Conservation (phyloP, 1,140 invertebrate genomes). For the Neodiprion fabricii region DNA sequence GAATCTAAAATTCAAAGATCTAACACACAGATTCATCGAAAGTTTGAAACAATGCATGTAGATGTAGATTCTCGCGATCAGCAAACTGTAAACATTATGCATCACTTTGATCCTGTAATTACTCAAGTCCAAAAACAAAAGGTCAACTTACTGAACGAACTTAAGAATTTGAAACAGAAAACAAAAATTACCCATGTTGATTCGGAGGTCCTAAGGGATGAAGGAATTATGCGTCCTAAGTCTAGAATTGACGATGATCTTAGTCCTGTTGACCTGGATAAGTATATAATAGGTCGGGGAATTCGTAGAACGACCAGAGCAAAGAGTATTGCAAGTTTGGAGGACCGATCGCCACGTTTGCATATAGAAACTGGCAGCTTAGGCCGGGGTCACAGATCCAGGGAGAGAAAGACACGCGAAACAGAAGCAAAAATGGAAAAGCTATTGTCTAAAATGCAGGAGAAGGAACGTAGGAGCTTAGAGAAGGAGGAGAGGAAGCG, state of each 20-base stretch:
- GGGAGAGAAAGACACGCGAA: slow-evolving; percentile 41
- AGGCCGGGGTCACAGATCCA: slow-evolving; percentile 42
- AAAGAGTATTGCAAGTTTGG: slow-evolving; percentile 52
- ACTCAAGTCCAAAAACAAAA: slow-evolving; percentile 59
- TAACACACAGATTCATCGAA: slow-evolving; percentile 53
- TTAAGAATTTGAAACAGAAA: slow-evolving; percentile 56
- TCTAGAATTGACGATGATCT: slow-evolving; percentile 57
- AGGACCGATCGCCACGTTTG: slow-evolving; percentile 41
- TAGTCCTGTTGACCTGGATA: slow-evolving; percentile 47
- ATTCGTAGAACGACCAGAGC: slow-evolving; percentile 42
- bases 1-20: slow-evolving; percentile 55
- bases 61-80: slow-evolving; percentile 40
- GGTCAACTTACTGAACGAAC: slow-evolving; percentile 52
- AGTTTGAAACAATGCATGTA: slow-evolving; percentile 46
- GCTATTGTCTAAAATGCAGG: slow-evolving; percentile 39
- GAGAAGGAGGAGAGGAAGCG: slow-evolving; percentile 48
- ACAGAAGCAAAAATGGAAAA: slow-evolving; percentile 31
- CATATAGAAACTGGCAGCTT: slow-evolving; percentile 55
- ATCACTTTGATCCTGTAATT: slow-evolving; percentile 51
- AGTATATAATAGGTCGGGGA: slow-evolving; percentile 29
- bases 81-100: not conserved
- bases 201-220: slow-evolving; percentile 56
- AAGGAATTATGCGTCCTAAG: slow-evolving; percentile 59
- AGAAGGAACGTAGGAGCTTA: slow-evolving; percentile 47
- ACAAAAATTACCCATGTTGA: slow-evolving; percentile 59